Base-by-base conservation (phyloP, 2,888 invertebrate genomes). In the Megamerina dolium region DNA sequence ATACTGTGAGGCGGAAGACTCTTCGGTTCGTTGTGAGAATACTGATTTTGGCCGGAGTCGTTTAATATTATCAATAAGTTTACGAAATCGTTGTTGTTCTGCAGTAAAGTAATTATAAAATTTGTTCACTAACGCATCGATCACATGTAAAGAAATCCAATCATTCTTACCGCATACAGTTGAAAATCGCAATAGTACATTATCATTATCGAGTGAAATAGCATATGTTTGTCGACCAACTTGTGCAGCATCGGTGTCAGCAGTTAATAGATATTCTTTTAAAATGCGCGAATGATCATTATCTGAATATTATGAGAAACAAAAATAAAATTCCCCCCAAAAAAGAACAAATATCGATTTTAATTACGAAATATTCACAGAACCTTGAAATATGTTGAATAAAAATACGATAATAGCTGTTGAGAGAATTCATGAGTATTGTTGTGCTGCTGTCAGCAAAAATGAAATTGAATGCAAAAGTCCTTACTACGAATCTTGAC, bases 1-100 rank as follows among this genome's bases (percentile, higher is more conserved):
- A 78, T 99, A 99, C 74, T 99, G 97, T 74, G 89, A 87, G 50
- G 97, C 97, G 41, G 97, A 97, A 3, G 95, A 91, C 70, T 96
- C 94, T 70, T 99, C 97, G 18, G 97, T 99, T 64, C 97, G 80
- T 59, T 93, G 88, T 42, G 91, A 87, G 73, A 97, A 96, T 54
- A 90, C 88, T 2, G 95, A 96, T 50, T 70, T 70, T n/a, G 70
- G 70, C 26, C 70, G 60, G 45, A 68, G 50, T 49, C 66, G 64
- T 57, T 70, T 71, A 2, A 72, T 68, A 49, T 67, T 66, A 49
- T 70, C 70, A 41, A 72, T 61, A 39, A 70, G 55, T 50, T 68
- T 69, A 21, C 68, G 66, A 53, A 71, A 71, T 49, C 66, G 60
- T 53, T 63, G 61, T 54, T 64, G 64, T 52, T 70, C 70, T 61